phyloP scores from a whole-genome alignment of 2,113 vertebrate genomes.

The Macheiramphus alcinus region DNA sequence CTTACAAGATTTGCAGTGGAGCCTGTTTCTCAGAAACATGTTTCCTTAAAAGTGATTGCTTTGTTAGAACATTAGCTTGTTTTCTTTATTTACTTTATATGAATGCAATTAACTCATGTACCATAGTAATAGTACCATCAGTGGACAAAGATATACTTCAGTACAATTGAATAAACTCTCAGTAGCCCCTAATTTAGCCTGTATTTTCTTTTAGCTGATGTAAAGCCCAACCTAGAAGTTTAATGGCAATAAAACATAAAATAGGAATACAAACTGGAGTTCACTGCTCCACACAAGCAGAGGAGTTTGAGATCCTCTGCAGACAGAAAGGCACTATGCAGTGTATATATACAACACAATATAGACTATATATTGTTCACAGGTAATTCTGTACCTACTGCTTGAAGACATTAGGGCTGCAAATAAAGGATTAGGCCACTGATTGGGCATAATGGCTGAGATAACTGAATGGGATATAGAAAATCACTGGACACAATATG shows the following conservation, averaged over 20 bases:
- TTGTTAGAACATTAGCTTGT: background rate
- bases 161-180: background rate
- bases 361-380: background rate
- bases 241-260: background rate
- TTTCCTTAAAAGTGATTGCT: background rate
- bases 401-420: background rate
- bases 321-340: background rate
- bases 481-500: background rate
- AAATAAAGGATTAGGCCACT: background rate
- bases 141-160: background rate
- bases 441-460: background rate
- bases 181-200: background rate
- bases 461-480: background rate
- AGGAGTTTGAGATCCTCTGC: background rate
- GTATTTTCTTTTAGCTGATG: background rate
- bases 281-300: background rate
- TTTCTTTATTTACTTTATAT: background rate
- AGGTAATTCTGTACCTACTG: background rate
- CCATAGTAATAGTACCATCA: background rate
- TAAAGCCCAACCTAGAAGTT: background rate
- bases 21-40: background rate
- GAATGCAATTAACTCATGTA: background rate
- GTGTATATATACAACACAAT: background rate
- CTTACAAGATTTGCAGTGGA: background rate
- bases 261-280: background rate